These are phyloP conservation scores for Hypocryptadius cinnamomeus DNA, from an alignment of 2,113 vertebrate species.

Conservation along the genomic window DNA sequence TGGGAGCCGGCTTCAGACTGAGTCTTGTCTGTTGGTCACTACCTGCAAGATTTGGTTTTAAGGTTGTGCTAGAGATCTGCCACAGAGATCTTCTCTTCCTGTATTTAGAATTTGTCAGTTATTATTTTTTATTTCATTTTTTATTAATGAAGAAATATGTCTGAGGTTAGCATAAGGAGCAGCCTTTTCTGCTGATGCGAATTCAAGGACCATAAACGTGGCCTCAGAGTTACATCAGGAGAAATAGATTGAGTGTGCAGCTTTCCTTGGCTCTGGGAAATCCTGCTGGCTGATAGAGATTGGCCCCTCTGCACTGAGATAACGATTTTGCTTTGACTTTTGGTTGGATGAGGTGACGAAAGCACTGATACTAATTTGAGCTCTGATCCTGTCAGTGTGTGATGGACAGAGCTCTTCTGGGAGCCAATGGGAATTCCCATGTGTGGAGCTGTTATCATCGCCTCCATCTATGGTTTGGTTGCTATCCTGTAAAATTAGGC, in stretches of 20 bases:
- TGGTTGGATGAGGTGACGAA: not conserved
- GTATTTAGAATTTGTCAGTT: not conserved
- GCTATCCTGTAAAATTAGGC: not conserved
- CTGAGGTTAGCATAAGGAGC: not conserved
- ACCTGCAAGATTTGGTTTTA: rapidly evolving
- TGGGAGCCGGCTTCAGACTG: not conserved
- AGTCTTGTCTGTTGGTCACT: not conserved
- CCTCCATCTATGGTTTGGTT: not conserved
- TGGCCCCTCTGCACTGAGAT: not conserved
- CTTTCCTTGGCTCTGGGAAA: not conserved
- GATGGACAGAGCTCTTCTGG: not conserved
- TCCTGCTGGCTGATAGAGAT: not conserved
- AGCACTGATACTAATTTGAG: not conserved
- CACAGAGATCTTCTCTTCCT: not conserved
- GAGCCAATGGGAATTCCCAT: not conserved
- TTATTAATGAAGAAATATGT: not conserved
- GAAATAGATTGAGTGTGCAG: not conserved
- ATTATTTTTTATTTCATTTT: not conserved
- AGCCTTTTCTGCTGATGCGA: not conserved
- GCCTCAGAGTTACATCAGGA: not conserved
- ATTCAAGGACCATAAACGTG: not conserved
- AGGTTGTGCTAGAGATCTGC: not conserved
- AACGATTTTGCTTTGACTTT: not conserved
- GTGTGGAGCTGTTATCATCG: not conserved
- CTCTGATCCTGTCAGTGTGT: not conserved